Evolutionary conservation across 2,888 invertebrate genomes (phyloP).

Genomic region (Spodoptera exigua): DNA sequence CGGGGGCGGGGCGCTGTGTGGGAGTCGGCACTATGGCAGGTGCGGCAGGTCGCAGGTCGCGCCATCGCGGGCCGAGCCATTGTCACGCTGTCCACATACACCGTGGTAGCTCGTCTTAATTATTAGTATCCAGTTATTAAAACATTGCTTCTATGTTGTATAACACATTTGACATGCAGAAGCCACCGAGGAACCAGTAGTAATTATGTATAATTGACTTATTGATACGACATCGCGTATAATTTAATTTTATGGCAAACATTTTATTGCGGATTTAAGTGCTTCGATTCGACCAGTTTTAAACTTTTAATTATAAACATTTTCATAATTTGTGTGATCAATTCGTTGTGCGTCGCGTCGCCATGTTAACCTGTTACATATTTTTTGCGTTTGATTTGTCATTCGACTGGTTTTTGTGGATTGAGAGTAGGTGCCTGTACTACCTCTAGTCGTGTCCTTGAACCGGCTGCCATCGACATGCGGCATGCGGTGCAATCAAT

Average conservation of each 20-base stretch:
- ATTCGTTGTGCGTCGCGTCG: conserved; percentile 30
- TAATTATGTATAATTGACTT: conserved; percentile 1
- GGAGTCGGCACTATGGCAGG: conserved; percentile 6
- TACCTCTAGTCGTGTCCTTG: conserved; percentile 20
- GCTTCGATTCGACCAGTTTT: conserved; percentile 3
- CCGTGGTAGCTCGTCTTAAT: too few species aligned
- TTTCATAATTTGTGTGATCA: conserved; percentile 30
- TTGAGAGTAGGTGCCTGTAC: not conserved
- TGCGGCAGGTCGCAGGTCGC: conserved; percentile 33
- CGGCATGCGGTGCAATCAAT: conserved; percentile 14
- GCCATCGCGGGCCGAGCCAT: conserved; percentile 26
- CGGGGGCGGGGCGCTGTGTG: conserved; percentile 3
- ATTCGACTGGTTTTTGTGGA: conserved; percentile 31
- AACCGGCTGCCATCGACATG: too few species aligned
- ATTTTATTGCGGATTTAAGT: conserved; percentile 12
- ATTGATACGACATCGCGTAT: conserved; percentile 9
- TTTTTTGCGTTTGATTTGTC: conserved; percentile 36
- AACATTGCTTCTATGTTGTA: not conserved
- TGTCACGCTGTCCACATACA: conserved; percentile 17
- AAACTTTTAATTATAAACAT: conserved; percentile 16
- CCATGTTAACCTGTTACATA: conserved; percentile 18
- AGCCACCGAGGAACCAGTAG: not conserved
- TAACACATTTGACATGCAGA: not conserved
- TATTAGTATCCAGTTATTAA: too few species aligned
- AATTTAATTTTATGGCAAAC: conserved; percentile 24